Evolutionary conservation across 2,888 invertebrate species (phyloP), one percentile per base, ranked within the genome.

Genomic region (Meiosimyza decipiens): DNA sequence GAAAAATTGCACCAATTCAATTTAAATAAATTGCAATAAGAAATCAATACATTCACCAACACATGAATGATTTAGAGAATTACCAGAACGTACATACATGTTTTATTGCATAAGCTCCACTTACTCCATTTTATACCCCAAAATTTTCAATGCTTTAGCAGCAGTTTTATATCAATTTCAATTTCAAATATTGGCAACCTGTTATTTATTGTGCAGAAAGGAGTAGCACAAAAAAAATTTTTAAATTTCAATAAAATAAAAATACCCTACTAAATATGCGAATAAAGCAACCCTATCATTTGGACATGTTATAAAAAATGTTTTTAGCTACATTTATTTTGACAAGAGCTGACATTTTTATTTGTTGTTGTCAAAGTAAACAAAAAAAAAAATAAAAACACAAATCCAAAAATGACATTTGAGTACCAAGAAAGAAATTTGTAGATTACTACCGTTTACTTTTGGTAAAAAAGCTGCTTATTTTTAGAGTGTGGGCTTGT

Each of bases 181-280:
- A 63, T 47, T 70, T 63, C 62, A 70, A 70, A 63, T 70, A 67
- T 65, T 68, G 72, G 55, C 72, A 72, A 72, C 68, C 68, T 68
- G 72, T 68, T 67, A 49, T 67, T 72, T 72, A 68, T 55, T 64
- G 57, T n/a, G 3, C 22, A 60, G 51, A 16, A n/a, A 16, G 7
- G 47, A 22, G 28, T 13, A 57, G 0, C n/a, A 15, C 62, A 65
- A 33, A 40, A 55, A 62, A 71, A 63, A 47, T 71, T 79, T 78
- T 79, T 79, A 82, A 82, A 82, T 82, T 80, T 82, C 81, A 82
- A 81, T 82, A 82, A 82, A 81, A 79, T 79, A 78, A 80, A 82
- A 28, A 40, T 60, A 15, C 33, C n/a, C 6, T 59, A 18, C 12
- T 33, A 3, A 4, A 4, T 28, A 60, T 40, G 18, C n/a, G 40